Evolutionary conservation across 92 coral and sea anemone species (phyloP), one percentile per base, ranked within the genome.

Genomic region (Porites rus): DNA sequence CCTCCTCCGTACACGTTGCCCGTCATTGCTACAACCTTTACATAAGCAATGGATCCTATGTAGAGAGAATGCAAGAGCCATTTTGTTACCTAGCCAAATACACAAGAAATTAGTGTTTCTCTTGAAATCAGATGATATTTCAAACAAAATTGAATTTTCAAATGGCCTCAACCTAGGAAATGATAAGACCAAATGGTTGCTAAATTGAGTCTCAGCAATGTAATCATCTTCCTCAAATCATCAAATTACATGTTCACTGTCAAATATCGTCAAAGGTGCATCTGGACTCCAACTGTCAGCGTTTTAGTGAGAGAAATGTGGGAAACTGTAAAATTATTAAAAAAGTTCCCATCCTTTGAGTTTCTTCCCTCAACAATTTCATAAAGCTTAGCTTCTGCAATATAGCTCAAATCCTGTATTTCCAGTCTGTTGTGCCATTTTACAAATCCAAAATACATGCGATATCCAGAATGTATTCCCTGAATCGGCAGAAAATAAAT

Each of bases 11-110:
- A 61, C 16, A 59, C 54, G 70, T 58, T 22, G 16, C 70, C 70
- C 56, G 69, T 77, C 81, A 77, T 19, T 13, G 81, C 81, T 13
- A 77, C 81, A 61, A 77, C 81, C 69, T 77, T 77, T 59, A 77
- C 54, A 77, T 59, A 60, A 77, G 70, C 81, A 53, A 77, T 77
- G 53, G 21, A 28, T 28, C 69, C 81, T 77, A 60, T 16, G 54
- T 19, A 59, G 68, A 59, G 80, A 76, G 80, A 76, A 75, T n/a
- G 13, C 17, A 77, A 60, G 56, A 59, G 52, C 67, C 51, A 31
- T 77, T 60, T 77, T 77, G 67, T 28, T 25, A 14, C 70, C 19
- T 77, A 3, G 67, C 28, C 80, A 75, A 75, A 75, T 65, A 75
- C 64, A 31, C 38, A 31, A 31, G 38, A 31, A 31, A 31, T 31